These are phyloP conservation scores for rat (Rattus norvegicus) DNA, from an alignment of 2,113 vertebrate species.

Conservation along the genomic window DNA sequence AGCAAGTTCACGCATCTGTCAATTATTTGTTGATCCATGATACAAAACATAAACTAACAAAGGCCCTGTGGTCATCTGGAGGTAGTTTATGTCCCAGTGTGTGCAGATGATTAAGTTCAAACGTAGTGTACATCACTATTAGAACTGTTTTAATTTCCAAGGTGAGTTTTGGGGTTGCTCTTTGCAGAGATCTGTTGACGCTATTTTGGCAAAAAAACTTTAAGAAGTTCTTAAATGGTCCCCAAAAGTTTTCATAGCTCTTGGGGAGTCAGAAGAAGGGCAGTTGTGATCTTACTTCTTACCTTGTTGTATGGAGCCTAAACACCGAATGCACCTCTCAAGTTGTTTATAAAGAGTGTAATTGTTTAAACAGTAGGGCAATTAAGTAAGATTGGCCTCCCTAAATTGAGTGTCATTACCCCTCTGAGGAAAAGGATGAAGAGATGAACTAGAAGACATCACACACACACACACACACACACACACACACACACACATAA, in stretches of 20 bases:
- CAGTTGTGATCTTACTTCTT: not conserved
- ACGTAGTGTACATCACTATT: not conserved
- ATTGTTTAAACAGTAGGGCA: too few species aligned
- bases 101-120: not conserved
- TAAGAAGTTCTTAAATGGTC: not conserved
- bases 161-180: not conserved
- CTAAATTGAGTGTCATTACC: fast-evolving
- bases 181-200: not conserved
- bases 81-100: not conserved
- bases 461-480: not conserved
- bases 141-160: not conserved
- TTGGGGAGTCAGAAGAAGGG: too few species aligned
- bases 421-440: not conserved
- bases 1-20: not conserved
- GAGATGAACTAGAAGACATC: not conserved
- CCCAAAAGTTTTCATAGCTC: not conserved
- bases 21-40: not conserved
- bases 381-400: not conserved
- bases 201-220: not conserved
- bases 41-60: not conserved
- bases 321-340: not conserved
- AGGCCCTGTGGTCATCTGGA: not conserved
- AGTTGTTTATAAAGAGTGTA: not conserved
- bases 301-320: fast-evolving
- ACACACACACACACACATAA: not conserved